A percentile compares a stretch with the other conserved stretches of the same genome.
Evolutionary conservation across 2,888 invertebrate genomes (phyloP).

Genomic region (Melanargia galathea): DNA sequence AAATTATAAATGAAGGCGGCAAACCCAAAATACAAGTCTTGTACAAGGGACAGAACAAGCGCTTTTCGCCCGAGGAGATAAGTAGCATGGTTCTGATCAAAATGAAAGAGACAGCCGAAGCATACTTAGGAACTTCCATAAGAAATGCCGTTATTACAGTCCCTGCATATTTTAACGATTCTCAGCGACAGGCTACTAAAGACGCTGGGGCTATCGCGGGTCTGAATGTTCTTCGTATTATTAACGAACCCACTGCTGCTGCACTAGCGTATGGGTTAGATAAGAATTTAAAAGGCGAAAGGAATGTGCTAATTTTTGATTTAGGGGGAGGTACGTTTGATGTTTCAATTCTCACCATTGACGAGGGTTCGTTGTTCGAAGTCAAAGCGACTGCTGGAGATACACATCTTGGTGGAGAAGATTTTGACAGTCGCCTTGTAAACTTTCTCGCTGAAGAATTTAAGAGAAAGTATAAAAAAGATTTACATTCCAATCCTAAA

Average conservation of each 20-base stretch:
- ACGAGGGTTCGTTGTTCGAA: slow-evolving; percentile 89
- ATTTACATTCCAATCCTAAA: slow-evolving; percentile 84
- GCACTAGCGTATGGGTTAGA: slow-evolving; percentile 87
- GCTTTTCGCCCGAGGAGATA: slow-evolving; percentile 86
- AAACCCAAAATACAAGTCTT: slow-evolving; percentile 86
- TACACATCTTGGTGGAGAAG: slow-evolving; percentile 92
- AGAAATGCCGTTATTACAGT: slow-evolving; percentile 90
- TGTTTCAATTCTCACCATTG: slow-evolving; percentile 91
- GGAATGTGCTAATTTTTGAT: slow-evolving; percentile 85
- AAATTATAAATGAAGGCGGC: slow-evolving; percentile 84
- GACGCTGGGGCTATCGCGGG: slow-evolving; percentile 90
- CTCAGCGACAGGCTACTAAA: slow-evolving; percentile 89
- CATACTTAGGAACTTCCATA: slow-evolving; percentile 85
- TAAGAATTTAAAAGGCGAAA: slow-evolving; percentile 84
- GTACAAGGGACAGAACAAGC: slow-evolving; percentile 84
- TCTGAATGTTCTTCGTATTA: slow-evolving; percentile 90
- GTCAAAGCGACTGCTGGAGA: slow-evolving; percentile 93
- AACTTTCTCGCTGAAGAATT: slow-evolving; percentile 86
- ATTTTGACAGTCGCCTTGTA: slow-evolving; percentile 85
- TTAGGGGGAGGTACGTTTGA: slow-evolving; percentile 88
- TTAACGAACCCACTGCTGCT: slow-evolving; percentile 92
- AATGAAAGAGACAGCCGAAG: slow-evolving; percentile 85
- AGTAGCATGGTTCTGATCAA: slow-evolving; percentile 85
- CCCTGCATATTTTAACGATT: slow-evolving; percentile 90
- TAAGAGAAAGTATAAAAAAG: slow-evolving; percentile 86